A percentile compares a stretch with the other conserved stretches of the same genome.
Conservation (phyloP, 2,797 vertebrate genomes). For the Streptopelia turtur region DNA sequence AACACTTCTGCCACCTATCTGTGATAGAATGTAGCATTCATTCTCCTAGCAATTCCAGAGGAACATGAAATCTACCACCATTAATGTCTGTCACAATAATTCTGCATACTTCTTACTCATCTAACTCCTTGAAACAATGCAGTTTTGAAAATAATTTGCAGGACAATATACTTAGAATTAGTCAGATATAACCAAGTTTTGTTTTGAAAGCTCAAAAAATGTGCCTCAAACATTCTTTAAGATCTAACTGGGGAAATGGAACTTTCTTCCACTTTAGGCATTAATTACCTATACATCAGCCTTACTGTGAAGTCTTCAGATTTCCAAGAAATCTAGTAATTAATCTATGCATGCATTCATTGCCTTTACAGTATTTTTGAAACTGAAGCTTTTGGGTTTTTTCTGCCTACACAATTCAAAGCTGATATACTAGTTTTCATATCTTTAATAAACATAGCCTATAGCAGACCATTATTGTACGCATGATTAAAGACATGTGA, state of each 20-base stretch:
- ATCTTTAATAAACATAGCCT: background rate
- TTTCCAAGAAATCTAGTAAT: background rate
- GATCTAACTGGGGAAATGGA: background rate
- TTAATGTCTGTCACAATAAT: background rate
- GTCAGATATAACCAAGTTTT: background rate
- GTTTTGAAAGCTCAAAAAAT: background rate
- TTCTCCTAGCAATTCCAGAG: background rate
- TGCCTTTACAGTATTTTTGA: background rate
- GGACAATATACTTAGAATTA: background rate
- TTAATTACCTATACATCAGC: background rate
- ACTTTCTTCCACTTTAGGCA: background rate
- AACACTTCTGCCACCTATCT: background rate
- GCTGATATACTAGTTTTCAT: background rate
- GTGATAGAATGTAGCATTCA: background rate
- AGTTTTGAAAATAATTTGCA: slow-evolving; percentile 20
- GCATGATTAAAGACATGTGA: background rate
- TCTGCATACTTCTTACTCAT: slow-evolving; percentile 4
- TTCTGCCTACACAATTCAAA: background rate
- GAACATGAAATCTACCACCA: background rate
- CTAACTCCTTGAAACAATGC: background rate
- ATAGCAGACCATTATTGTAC: background rate
- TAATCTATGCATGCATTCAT: background rate
- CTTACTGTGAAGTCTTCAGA: background rate
- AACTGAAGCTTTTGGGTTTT: background rate
- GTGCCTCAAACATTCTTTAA: slow-evolving; percentile 9